phyloP scores from a whole-genome alignment of 2,113 vertebrate species.

The Myrmophylax atrothorax region DNA sequence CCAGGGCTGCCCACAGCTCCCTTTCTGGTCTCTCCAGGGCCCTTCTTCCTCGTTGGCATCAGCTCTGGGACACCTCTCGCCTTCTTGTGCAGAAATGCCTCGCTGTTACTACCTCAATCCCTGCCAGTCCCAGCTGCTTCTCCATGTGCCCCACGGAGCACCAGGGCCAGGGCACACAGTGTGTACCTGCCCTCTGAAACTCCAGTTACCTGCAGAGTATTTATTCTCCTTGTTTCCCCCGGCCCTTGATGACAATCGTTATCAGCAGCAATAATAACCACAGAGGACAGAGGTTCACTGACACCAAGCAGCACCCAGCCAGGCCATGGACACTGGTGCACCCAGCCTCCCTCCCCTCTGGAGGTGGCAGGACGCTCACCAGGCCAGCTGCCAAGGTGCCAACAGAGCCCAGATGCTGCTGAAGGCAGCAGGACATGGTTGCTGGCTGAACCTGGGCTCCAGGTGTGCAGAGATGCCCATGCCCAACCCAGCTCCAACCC shows the following conservation, averaged over 20 bases:
- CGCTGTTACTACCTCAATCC: conserved; percentile 30
- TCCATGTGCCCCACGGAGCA: accelerated
- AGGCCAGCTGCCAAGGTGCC: accelerated
- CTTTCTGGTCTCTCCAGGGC: not conserved
- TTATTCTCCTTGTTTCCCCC: conserved; percentile 20
- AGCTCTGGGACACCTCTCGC: not conserved
- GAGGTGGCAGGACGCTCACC: not conserved
- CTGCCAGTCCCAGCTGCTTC: not conserved
- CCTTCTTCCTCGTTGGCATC: not conserved
- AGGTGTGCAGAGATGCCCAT: not conserved
- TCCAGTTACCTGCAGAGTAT: not conserved
- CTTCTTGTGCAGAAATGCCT: not conserved
- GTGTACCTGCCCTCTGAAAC: not conserved
- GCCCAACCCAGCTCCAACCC: not conserved
- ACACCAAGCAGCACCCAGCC: not conserved
- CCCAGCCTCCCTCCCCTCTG: not conserved
- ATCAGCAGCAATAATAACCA: not conserved
- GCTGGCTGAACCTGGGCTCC: not conserved
- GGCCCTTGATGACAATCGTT: not conserved
- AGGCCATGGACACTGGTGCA: accelerated
- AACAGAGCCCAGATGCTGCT: not conserved
- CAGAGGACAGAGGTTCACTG: not conserved
- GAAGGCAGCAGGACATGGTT: not conserved
- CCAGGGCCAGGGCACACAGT: not conserved
- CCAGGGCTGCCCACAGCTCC: not conserved